phyloP scores from a whole-genome alignment of 2,113 vertebrate genomes.

The Galemys pyrenaicus region DNA sequence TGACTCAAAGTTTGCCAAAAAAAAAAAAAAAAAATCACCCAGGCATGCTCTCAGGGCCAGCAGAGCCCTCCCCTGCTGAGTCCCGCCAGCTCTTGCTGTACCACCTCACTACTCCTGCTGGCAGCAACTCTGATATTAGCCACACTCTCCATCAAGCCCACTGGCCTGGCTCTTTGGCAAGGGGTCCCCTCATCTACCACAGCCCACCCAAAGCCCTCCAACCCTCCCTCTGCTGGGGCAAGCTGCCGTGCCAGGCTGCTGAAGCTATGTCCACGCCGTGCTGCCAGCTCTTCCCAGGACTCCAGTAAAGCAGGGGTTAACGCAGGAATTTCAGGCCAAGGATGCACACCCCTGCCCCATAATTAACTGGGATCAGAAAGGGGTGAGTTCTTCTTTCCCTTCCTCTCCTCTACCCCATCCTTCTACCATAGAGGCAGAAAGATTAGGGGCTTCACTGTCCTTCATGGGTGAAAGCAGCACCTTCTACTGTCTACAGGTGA shows the following conservation, averaged over 20 bases:
- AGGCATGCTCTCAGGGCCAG: not conserved
- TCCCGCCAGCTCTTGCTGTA: too few species aligned
- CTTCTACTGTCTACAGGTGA: not conserved
- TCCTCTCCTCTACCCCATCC: not conserved
- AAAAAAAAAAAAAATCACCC: not conserved
- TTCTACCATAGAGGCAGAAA: not conserved
- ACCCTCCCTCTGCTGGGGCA: not conserved
- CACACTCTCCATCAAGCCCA: not conserved
- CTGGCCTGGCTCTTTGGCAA: not conserved
- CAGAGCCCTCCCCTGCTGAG: not conserved
- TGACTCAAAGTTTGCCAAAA: not conserved
- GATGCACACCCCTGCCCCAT: too few species aligned
- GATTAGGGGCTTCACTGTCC: not conserved
- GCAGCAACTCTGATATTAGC: not conserved
- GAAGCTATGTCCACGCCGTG: not conserved
- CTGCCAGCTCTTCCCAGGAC: not conserved
- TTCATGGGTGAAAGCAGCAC: not conserved
- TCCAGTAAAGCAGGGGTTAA: not conserved
- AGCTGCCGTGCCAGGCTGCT: not conserved
- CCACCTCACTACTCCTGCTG: rapidly evolving
- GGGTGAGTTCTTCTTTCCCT: not conserved
- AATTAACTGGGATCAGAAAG: not conserved
- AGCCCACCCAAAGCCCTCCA: not conserved
- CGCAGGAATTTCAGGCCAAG: not conserved
- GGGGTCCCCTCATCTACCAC: not conserved